phyloP scores from a whole-genome alignment of 2,797 vertebrate genomes.

The Tokudaia muenninki region DNA sequence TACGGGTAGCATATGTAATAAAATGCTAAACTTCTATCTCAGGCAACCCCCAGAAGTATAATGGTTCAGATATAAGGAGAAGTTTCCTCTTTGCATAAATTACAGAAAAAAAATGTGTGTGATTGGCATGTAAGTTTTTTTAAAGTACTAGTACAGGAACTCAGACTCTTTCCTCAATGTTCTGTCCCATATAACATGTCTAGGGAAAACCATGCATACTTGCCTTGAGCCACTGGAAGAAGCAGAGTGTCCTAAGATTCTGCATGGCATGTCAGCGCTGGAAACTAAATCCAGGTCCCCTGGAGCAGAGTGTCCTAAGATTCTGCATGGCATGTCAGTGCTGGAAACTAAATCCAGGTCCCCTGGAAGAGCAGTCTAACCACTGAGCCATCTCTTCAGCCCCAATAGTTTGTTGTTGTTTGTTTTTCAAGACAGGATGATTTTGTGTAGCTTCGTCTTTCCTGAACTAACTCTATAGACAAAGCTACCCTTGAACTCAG shows the following conservation, averaged over 20 bases:
- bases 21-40: neutral
- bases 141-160: neutral
- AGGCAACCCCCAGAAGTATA: neutral
- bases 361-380: neutral
- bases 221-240: neutral
- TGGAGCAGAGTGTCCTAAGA: too few relatives aligned
- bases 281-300: too few relatives aligned
- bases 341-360: neutral
- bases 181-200: neutral
- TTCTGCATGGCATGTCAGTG: neutral
- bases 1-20: neutral
- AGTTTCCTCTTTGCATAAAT: conserved; percentile 7
- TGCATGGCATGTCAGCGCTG: neutral
- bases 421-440: neutral
- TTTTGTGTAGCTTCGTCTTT: neutral
- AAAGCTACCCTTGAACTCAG: neutral
- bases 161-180: neutral
- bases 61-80: neutral
- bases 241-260: neutral
- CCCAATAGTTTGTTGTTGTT: neutral
- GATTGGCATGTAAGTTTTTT: neutral
- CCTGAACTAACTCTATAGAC: neutral
- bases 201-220: neutral
- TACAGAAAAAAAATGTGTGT: neutral
- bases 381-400: neutral